A percentile compares a stretch with the other conserved stretches of the same genome.
phyloP scores from a whole-genome alignment of 2,113 vertebrate species.

The Scytalopus superciliaris region DNA sequence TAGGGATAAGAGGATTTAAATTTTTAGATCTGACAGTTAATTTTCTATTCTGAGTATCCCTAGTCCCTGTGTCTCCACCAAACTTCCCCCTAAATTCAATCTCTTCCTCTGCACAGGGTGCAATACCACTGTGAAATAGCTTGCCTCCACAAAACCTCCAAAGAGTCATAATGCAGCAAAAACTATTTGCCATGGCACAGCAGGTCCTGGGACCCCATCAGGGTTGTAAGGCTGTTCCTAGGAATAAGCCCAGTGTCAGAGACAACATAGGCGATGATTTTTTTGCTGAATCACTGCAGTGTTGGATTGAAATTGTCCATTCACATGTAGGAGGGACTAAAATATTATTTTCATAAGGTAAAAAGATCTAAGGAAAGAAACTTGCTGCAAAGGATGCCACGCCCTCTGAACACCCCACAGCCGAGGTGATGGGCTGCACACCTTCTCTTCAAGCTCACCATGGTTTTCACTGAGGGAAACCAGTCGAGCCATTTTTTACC shows the following conservation, averaged over 20 bases:
- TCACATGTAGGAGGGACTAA: neutral
- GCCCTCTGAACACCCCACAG: accelerated
- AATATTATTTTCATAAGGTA: neutral
- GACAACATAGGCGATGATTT: neutral
- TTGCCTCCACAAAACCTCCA: neutral
- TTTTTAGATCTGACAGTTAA: neutral
- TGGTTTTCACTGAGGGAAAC: neutral
- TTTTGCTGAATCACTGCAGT: neutral
- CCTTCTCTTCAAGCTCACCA: neutral
- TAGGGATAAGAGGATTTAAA: neutral
- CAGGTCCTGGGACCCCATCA: neutral
- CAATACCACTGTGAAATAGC: neutral
- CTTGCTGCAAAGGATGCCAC: neutral
- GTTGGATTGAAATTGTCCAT: neutral
- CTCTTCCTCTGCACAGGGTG: neutral
- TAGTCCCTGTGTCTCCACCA: neutral
- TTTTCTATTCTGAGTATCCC: neutral
- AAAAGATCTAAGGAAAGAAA: neutral
- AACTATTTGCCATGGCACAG: neutral
- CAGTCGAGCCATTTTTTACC: neutral
- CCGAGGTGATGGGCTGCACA: accelerated
- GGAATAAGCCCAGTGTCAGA: neutral
- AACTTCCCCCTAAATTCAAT: neutral
- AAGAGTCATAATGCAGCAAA: neutral
- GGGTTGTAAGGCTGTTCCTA: neutral